Percentiles rank a stretch among this genome's conserved stretches.
Evolutionary conservation across 2,113 vertebrate species (phyloP).

Genomic region (Forbesichthys agassizii): DNA sequence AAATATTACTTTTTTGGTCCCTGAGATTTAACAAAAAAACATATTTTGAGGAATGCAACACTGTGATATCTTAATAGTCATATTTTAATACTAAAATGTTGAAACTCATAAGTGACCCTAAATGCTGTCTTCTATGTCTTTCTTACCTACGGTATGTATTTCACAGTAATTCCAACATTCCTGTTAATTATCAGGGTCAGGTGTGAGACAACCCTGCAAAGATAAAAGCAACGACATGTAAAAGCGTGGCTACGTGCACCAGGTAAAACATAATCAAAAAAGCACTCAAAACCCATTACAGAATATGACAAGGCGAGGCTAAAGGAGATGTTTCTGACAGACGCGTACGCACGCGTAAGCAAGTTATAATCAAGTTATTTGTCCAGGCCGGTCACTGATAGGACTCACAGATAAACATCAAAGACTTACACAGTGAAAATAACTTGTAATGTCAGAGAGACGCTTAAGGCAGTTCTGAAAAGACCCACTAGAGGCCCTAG

Average conservation of each 20-base stretch:
- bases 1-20: too few relatives aligned
- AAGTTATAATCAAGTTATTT: constrained; percentile 70
- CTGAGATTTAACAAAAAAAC: too few relatives aligned
- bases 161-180: constrained; percentile 32
- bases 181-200: constrained; percentile 26
- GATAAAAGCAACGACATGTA: constrained; percentile 23
- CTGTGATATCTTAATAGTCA: too few relatives aligned
- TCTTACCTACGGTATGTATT: constrained; percentile 28
- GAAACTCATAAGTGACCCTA: neutral
- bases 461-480: constrained; percentile 47
- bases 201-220: constrained; percentile 35
- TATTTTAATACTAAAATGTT: neutral
- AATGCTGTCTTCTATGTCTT: neutral
- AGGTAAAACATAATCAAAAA: constrained; percentile 41
- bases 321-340: constrained; percentile 44
- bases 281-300: constrained; percentile 40
- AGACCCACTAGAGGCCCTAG: constrained; percentile 20
- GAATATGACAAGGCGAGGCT: constrained; percentile 33
- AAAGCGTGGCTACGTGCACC: constrained; percentile 19
- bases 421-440: constrained; percentile 43
- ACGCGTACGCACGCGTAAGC: constrained; percentile 55
- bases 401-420: constrained; percentile 68
- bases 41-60: too few relatives aligned
- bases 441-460: constrained; percentile 58
- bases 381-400: constrained; percentile 66